Evolutionary conservation across 2,113 vertebrate genomes (phyloP).

Genomic region (Camelus bactrianus): DNA sequence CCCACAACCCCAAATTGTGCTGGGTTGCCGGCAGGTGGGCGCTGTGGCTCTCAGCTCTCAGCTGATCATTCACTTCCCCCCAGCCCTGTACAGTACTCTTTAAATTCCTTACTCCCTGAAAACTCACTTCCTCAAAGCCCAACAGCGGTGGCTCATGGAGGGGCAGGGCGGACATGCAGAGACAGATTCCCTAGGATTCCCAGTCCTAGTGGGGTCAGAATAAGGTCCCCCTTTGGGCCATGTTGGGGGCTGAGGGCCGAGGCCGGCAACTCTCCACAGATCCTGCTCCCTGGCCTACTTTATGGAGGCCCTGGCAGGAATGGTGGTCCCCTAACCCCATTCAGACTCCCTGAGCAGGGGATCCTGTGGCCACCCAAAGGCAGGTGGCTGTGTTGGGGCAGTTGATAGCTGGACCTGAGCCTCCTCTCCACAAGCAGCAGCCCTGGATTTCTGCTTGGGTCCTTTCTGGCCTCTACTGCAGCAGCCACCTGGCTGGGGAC

Average conservation of each 20-base stretch:
- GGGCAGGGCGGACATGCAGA: too few species aligned
- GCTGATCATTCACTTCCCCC: neutral
- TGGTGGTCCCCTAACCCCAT: neutral
- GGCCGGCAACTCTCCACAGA: neutral
- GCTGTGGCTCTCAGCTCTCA: neutral
- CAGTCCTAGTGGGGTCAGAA: neutral
- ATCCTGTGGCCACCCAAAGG: neutral
- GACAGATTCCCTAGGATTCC: neutral
- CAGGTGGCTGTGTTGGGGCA: neutral
- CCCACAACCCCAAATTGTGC: neutral
- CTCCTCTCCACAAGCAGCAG: neutral
- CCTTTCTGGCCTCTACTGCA: neutral
- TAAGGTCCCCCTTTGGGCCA: neutral
- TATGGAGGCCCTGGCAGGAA: neutral
- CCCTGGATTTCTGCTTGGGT: neutral
- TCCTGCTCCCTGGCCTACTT: neutral
- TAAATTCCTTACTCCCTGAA: conserved; percentile 45
- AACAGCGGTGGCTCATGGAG: neutral
- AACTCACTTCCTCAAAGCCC: conserved; percentile 35
- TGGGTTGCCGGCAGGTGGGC: neutral
- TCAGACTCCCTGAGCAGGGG: neutral
- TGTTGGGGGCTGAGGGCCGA: neutral
- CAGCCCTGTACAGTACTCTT: neutral
- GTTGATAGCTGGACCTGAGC: neutral
- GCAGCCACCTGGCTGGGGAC: neutral